Base-by-base conservation (phyloP, 2,113 vertebrate species). In the Leptobrachium ailaonicum region DNA sequence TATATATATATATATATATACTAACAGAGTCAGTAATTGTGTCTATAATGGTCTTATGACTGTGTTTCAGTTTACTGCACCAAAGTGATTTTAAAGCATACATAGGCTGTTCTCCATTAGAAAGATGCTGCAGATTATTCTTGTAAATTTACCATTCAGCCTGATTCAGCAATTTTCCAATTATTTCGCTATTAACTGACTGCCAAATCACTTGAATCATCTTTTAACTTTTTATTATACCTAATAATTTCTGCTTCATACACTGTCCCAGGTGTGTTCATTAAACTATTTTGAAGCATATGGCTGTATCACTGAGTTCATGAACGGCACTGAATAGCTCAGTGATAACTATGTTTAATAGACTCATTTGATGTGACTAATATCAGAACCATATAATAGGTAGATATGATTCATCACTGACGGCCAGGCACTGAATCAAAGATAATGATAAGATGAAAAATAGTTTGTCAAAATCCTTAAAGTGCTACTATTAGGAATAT, bases 131-230 rank as follows among this genome's bases (percentile, higher is more conserved):
- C 41, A 69, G 53, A 77, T 71, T 74, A 41, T 58, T 74, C 58
- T 74, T 67, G 71, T 66, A 45, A 67, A 74, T 68, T 60, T 68
- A 62, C 64, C 32, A 62, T 74, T 42, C 6, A 60, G 8, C 50
- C 71, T 54, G 79, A 80, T 41, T 80, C 79, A 69, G 72, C 79
- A 80, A 69, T 74, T 80, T 73, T 80, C 71, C 20, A 45, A 53
- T 74, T 75, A 71, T 80, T 60, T 45, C 45, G 71, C 56, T 41
- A 75, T 74, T 75, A 80, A 68, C 71, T 75, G 72, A 45, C 71
- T 80, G 79, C 79, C 72, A 80, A 80, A 80, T 80, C 72, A 69
- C 79, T 80, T 80, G 79, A 80, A 80, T 80, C 79, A 80, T 80
- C 79, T 80, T 80, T 80, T 80, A 80, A 75, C 64, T 80, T 80